Evolutionary conservation across 1,140 invertebrate species (phyloP).

Genomic region (Caenorhabditis latens): DNA sequence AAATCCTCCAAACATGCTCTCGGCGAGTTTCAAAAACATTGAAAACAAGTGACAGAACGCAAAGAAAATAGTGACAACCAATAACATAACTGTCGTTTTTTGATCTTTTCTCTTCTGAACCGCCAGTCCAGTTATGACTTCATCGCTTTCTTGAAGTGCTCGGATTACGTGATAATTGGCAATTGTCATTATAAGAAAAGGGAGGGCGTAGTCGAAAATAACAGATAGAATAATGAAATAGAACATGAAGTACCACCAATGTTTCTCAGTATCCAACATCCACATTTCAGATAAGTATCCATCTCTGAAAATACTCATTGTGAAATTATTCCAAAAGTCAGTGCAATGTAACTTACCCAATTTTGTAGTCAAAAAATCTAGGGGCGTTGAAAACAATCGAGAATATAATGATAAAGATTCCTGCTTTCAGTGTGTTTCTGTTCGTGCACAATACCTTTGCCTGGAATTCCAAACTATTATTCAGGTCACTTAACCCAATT

Average conservation of each 20-base stretch:
- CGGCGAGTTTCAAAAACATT: constrained; percentile 47
- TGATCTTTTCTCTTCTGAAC: constrained; percentile 45
- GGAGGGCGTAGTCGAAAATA: constrained; percentile 29
- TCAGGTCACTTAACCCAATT: neutral
- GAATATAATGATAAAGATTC: constrained; percentile 38
- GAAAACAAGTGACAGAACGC: constrained; percentile 45
- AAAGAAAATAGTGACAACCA: constrained; percentile 45
- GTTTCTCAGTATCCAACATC: constrained; percentile 46
- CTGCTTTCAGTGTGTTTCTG: constrained; percentile 38
- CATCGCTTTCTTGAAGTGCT: constrained; percentile 42
- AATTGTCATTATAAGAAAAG: constrained; percentile 31
- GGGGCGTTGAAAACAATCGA: constrained; percentile 32
- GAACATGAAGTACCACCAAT: constrained; percentile 50
- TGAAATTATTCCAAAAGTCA: neutral
- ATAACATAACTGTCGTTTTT: constrained; percentile 22
- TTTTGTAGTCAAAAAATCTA: constrained; percentile 45
- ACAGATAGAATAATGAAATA: constrained; percentile 45
- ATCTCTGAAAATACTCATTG: constrained; percentile 2
- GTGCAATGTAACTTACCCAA: neutral
- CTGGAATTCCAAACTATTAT: neutral
- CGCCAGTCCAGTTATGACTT: constrained; percentile 34
- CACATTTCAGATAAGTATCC: constrained; percentile 52
- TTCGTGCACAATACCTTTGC: constrained; percentile 21
- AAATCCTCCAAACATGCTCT: constrained; percentile 47
- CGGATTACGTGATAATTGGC: constrained; percentile 40